Base-by-base conservation (phyloP, 2,113 vertebrate species). In the Ursus arctos region DNA sequence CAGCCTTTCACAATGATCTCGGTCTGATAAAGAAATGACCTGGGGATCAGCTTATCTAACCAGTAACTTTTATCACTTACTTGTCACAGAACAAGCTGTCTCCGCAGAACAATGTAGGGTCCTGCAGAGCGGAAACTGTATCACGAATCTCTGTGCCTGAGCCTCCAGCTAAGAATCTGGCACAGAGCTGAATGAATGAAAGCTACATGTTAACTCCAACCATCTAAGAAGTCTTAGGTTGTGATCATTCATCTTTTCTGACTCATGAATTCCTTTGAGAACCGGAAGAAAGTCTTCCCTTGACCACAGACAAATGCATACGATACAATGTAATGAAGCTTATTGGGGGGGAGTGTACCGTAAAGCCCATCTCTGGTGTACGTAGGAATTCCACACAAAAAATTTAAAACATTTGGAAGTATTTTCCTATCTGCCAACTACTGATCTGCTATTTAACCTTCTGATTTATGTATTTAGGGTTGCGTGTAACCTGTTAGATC, bases 391-490 rank as follows among this genome's bases (percentile, higher is more conserved):
- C 40, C 19, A 77, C 74, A 47, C 9, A 19, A 76, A 14, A 94
- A 85, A 71, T 59, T 79, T 88, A 31, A 81, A 87, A 94, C 61
- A 57, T 91, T 24, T 69, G 1, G 43, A 15, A 36, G 28, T 74
- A 72, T 83, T 90, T 93, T 90, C 4, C 49, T 91, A 8, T 76
- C 40, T 90, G 18, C 55, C 61, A 80, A 92, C 57, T 85, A 85
- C 51, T 49, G 63, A 87, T n/a, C 28, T 92, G 33, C 18, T 83
- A 24, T 89, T 80, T 90, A 77, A 19, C 22, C 6, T 93, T 91
- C 31, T 84, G 65, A 79, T 87, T 81, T 65, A 80, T 18, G 24
- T 55, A 76, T 51, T 94, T 74, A 81, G 24, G 36, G 22, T 36
- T 63, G 33, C 11, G 90, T 83, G 87, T 93, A 93, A 92, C 18